Percentiles rank a stretch among this genome's conserved stretches.
phyloP scores from a whole-genome alignment of 2,888 invertebrate genomes.

The Drosophila siamana region DNA sequence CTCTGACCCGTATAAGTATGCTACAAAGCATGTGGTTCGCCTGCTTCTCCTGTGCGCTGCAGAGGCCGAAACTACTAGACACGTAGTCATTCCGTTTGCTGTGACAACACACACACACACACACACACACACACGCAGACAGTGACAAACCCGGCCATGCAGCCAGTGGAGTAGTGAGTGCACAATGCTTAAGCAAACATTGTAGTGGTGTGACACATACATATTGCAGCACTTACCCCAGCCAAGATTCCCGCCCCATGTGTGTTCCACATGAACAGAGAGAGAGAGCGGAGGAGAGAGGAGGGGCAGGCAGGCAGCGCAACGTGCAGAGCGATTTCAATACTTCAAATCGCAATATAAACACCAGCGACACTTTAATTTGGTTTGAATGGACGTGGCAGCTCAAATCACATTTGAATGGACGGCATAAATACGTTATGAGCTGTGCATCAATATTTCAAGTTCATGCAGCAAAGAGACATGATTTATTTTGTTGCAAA shows the following conservation, averaged over 20 bases:
- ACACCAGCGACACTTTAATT: background rate
- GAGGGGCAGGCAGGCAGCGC: slow-evolving; percentile 23
- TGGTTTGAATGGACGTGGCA: background rate
- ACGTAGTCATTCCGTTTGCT: slow-evolving; percentile 46
- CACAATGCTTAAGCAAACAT: slow-evolving; percentile 68
- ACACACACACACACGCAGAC: slow-evolving; percentile 12
- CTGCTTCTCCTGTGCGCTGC: slow-evolving; percentile 15
- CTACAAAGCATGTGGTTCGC: slow-evolving; percentile 56
- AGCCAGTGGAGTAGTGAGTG: slow-evolving; percentile 42
- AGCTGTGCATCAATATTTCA: background rate
- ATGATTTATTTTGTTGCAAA: too few relatives aligned
- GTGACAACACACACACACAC: slow-evolving; percentile 17
- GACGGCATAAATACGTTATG: slow-evolving; percentile 1
- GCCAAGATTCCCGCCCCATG: slow-evolving; percentile 17
- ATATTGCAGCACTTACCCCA: slow-evolving; percentile 71
- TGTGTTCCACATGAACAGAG: slow-evolving; percentile 38
- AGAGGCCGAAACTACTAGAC: slow-evolving; percentile 46
- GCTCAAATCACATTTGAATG: background rate
- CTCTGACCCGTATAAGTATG: slow-evolving; percentile 76
- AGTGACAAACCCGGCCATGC: slow-evolving; percentile 25
- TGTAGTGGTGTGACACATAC: slow-evolving; percentile 78
- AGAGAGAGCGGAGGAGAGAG: too few relatives aligned
- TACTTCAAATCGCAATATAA: slow-evolving; percentile 36
- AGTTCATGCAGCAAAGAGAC: background rate
- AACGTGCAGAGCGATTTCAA: slow-evolving; percentile 48